phyloP scores from a whole-genome alignment of 2,113 vertebrate species.

The Etia nguti region DNA sequence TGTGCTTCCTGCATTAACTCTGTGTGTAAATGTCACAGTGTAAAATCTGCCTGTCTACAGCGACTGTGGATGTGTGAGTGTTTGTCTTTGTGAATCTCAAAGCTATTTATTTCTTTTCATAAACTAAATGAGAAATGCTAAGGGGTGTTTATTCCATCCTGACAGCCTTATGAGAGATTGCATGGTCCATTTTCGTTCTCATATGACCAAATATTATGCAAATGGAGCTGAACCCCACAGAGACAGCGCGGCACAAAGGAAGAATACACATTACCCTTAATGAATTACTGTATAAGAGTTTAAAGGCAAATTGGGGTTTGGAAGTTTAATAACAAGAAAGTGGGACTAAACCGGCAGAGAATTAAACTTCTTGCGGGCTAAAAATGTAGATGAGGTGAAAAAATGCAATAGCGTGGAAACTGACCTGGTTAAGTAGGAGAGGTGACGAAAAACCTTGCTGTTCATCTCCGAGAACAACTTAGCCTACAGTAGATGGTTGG shows the following conservation, averaged over 20 bases:
- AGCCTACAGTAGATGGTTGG: constrained; percentile 8
- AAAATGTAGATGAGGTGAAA: not conserved
- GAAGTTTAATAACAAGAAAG: constrained; percentile 32
- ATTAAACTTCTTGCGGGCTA: not conserved
- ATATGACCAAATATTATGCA: constrained; percentile 51
- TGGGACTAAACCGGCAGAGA: constrained; percentile 14
- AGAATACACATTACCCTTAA: constrained; percentile 39
- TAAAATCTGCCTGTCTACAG: not conserved
- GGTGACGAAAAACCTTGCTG: constrained; percentile 14
- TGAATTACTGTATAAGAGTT: constrained; percentile 31
- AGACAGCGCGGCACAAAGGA: constrained; percentile 2
- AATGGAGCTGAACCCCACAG: not conserved
- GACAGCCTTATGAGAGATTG: constrained; percentile 17
- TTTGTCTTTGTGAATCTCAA: constrained; percentile 46
- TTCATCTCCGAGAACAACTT: constrained; percentile 1
- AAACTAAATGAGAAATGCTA: constrained; percentile 54
- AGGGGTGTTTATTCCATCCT: constrained; percentile 43
- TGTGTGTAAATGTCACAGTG: not conserved
- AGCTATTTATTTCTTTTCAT: constrained; percentile 56
- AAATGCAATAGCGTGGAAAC: constrained; percentile 1
- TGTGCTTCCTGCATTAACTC: not conserved
- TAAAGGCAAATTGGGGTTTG: constrained; percentile 16
- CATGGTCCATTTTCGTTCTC: constrained; percentile 14
- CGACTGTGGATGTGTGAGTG: not conserved
- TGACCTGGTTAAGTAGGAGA: constrained; percentile 20